Evolutionary conservation across 64 coral and sea anemone species (phyloP), one percentile per base, ranked within the genome.

Genomic region (Montipora capricornis): DNA sequence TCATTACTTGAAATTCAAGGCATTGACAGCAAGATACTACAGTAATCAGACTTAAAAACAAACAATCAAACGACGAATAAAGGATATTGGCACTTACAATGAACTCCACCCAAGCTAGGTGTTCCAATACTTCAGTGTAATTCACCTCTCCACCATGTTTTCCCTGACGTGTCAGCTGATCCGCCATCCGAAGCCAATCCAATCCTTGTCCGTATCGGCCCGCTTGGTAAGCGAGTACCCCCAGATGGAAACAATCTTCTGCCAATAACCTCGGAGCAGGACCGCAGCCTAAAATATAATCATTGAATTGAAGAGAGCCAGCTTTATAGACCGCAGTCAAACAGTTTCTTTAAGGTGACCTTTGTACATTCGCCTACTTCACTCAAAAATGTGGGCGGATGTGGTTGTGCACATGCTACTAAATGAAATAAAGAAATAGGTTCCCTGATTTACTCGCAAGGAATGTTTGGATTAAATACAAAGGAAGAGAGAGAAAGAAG

Each of bases 211-310:
- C 79, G 48, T 94, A 99, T 16, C 94, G 89, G 0, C 81, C 80
- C n/a, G 74, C 68, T 29, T 89, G 29, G 49, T 92, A 86, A 13
- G 97, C 97, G 9, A 94, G 57, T 15, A 79, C 61, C 9, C 97
- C 94, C 6, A 99, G 53, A 20, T 99, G 94, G 80, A 96, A 94
- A 62, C 92, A 94, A 20, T 99, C 94, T 19, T 96, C 94, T 8
- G 94, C 94, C 7, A 92, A 67, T 2, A 99, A 88, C 44, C 81
- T 68, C 24, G 89, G 47, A 8, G 75, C 82, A 5, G 75, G 53
- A 19, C 81, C 74, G 48, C 84, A 87, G 19, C 97, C 97, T 98
- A 44, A 60, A 75, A 29, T 67, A 17, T 67, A 17, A 67, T 67
- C 12, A 67, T 14, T 37, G 37, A 37, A 57, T 37, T 37, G 37